These are phyloP conservation scores for Lucinisca nassula DNA, from an alignment of 2,888 invertebrate genomes.

Conservation along the genomic window DNA sequence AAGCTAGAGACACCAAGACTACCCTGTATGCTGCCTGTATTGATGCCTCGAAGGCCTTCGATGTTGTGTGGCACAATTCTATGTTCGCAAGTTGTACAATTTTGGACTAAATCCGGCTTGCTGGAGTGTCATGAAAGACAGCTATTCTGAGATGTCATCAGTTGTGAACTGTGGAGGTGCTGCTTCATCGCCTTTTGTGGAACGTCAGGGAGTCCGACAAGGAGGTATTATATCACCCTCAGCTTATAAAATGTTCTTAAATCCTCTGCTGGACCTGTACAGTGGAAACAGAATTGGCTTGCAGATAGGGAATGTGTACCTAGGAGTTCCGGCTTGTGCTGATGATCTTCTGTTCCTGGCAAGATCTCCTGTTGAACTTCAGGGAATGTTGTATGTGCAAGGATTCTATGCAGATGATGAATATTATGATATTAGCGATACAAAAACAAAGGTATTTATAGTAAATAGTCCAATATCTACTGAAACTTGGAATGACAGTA, in stretches of 20 bases:
- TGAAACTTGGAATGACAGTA: too few relatives aligned
- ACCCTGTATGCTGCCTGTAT: slow-evolving; percentile 8
- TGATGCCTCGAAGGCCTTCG: slow-evolving; percentile 26
- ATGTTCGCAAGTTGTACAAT: background rate
- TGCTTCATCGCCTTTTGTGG: background rate
- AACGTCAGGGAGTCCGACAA: slow-evolving; percentile 12
- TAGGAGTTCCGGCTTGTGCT: background rate
- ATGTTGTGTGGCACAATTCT: background rate
- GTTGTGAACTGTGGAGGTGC: background rate
- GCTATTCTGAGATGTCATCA: slow-evolving; percentile 3
- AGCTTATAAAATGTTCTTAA: slow-evolving; percentile 1
- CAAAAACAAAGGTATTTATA: too few relatives aligned
- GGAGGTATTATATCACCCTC: slow-evolving; percentile 21
- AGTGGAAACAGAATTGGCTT: background rate
- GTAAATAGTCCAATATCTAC: too few relatives aligned
- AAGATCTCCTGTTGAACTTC: background rate
- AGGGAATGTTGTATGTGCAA: background rate
- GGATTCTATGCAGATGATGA: background rate
- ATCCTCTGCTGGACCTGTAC: slow-evolving; percentile 5
- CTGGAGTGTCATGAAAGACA: background rate
- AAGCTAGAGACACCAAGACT: background rate
- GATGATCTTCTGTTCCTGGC: background rate
- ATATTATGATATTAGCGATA: too few relatives aligned
- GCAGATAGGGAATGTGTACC: background rate
- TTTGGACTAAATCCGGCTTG: background rate